phyloP scores from a whole-genome alignment of 2,888 invertebrate genomes.

The Apeira syringaria region DNA sequence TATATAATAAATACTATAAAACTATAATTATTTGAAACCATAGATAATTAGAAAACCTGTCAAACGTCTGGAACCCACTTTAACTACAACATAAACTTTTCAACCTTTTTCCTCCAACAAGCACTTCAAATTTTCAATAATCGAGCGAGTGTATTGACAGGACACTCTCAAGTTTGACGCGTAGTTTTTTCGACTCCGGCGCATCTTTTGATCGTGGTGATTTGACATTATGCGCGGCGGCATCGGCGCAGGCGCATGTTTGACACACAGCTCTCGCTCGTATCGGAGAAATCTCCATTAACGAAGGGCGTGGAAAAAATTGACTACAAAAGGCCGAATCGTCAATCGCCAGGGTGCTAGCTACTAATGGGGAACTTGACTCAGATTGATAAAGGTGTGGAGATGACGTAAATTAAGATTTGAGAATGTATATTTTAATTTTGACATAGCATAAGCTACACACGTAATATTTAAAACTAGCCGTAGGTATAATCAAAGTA shows the following conservation, averaged over 20 bases:
- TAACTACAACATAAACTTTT: conserved; percentile 37
- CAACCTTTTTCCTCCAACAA: conserved; percentile 35
- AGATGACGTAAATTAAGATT: conserved; percentile 26
- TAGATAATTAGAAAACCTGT: conserved; percentile 26
- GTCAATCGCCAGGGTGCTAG: conserved; percentile 76
- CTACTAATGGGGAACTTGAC: conserved; percentile 69
- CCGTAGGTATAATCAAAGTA: no score
- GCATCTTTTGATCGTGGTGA: conserved; percentile 73
- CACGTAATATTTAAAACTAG: no score
- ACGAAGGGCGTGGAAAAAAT: conserved; percentile 72
- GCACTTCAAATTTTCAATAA: conserved; percentile 50
- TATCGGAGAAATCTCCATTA: conserved; percentile 76
- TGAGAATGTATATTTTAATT: no score
- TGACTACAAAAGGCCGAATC: conserved; percentile 72
- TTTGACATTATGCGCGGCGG: conserved; percentile 62
- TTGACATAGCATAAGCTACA: no score
- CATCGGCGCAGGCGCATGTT: conserved; percentile 45
- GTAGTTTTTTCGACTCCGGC: conserved; percentile 42
- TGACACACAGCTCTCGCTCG: conserved; percentile 62
- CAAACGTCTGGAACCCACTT: conserved; percentile 20
- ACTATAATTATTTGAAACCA: no score
- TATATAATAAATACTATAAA: no score
- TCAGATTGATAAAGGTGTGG: conserved; percentile 35
- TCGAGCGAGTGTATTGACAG: conserved; percentile 61
- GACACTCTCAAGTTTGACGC: conserved; percentile 49